phyloP scores from a whole-genome alignment of 64 coral and sea anemone genomes.

The Anthopleura sola region DNA sequence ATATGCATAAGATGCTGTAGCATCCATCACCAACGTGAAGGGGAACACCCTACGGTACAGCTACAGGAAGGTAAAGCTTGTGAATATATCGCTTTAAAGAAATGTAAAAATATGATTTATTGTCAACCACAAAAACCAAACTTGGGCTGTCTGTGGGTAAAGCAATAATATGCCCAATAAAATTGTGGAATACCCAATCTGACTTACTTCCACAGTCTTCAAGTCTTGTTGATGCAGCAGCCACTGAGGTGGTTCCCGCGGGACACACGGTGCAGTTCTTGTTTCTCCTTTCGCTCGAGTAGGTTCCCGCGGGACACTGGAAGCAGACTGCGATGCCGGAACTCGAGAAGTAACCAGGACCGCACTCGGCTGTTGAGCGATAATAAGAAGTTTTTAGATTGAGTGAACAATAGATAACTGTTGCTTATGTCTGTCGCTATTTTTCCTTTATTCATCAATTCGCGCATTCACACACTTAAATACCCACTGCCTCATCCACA shows the following conservation, averaged over 20 bases:
- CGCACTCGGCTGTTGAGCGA: constrained; percentile 54
- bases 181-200: neutral
- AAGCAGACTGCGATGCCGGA: constrained; percentile 69
- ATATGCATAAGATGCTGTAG: neutral
- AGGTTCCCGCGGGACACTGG: constrained; percentile 53
- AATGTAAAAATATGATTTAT: too few species aligned
- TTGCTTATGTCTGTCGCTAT: too few species aligned
- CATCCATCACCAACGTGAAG: neutral
- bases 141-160: too few species aligned
- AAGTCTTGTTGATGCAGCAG: constrained; percentile 46
- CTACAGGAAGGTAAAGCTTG: too few species aligned
- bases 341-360: constrained; percentile 68
- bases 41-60: too few species aligned
- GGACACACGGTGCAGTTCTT: constrained; percentile 55
- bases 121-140: too few species aligned
- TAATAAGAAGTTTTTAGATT: neutral
- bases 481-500: neutral
- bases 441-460: neutral
- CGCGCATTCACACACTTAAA: neutral
- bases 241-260: constrained; percentile 47
- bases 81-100: too few species aligned
- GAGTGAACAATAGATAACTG: too few species aligned
- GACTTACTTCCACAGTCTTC: constrained; percentile 86
- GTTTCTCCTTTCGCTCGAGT: constrained; percentile 62
- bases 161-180: neutral